A percentile compares a stretch with the other conserved stretches of the same genome.
These are phyloP conservation scores for Asteroscopus sphinx DNA, from an alignment of 2,888 invertebrate species.

Conservation along the genomic window DNA sequence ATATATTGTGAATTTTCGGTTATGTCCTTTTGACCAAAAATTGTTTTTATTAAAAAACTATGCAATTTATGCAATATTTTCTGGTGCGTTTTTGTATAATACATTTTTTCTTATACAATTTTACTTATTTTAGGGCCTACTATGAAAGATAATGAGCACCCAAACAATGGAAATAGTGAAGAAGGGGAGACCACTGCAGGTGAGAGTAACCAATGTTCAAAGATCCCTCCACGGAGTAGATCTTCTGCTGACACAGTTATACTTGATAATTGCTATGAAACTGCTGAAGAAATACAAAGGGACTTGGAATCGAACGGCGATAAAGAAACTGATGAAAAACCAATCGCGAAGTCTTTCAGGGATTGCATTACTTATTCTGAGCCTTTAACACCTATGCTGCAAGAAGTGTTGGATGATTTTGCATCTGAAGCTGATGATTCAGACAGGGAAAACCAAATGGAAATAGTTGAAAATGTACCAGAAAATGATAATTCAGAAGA, in stretches of 20 bases:
- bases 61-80: neutral
- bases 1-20: too few relatives aligned
- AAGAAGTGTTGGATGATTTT: slow-evolving; percentile 78
- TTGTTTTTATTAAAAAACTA: too few relatives aligned
- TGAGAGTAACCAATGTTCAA: slow-evolving; percentile 76
- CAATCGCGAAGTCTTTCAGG: slow-evolving; percentile 62
- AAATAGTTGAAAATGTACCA: slow-evolving; percentile 66
- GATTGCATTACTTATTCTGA: slow-evolving; percentile 78
- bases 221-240: slow-evolving; percentile 70
- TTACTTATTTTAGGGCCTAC: slow-evolving; percentile 67
- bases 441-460: slow-evolving; percentile 67
- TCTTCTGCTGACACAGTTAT: slow-evolving; percentile 81
- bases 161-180: slow-evolving; percentile 63
- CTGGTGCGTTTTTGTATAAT: neutral
- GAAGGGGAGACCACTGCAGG: slow-evolving; percentile 72
- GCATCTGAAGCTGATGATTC: slow-evolving; percentile 72
- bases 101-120: slow-evolving; percentile 4
- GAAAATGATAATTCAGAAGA: slow-evolving; percentile 46
- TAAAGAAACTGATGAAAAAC: slow-evolving; percentile 35
- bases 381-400: slow-evolving; percentile 76
- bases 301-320: slow-evolving; percentile 65
- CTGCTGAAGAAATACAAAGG: slow-evolving; percentile 72
- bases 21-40: too few relatives aligned
- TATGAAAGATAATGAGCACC: slow-evolving; percentile 58
- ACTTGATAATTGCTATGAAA: slow-evolving; percentile 74